Evolutionary conservation across 2,113 vertebrate genomes (phyloP).

Genomic region (Coregonus clupeaformis): DNA sequence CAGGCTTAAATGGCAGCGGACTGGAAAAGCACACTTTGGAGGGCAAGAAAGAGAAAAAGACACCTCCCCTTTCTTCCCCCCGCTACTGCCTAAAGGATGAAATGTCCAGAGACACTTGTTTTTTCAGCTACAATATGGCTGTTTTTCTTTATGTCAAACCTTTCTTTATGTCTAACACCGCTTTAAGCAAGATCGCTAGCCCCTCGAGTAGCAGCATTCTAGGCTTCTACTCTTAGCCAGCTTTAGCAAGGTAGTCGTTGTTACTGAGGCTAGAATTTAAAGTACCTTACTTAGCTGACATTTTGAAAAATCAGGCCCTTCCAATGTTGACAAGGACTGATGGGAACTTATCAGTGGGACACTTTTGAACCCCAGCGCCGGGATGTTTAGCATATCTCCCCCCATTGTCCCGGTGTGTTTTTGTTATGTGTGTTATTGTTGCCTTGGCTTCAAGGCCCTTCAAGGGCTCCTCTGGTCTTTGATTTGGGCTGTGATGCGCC

Average conservation of each 20-base stretch:
- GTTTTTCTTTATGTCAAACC: conserved; percentile 35
- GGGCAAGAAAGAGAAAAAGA: conserved; percentile 42
- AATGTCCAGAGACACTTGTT: conserved; percentile 56
- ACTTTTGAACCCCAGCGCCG: conserved; percentile 45
- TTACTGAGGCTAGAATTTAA: neutral
- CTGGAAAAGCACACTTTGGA: conserved; percentile 77
- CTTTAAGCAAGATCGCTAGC: neutral
- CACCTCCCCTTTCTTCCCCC: conserved; percentile 24
- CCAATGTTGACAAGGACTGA: conserved; percentile 45
- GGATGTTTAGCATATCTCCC: conserved; percentile 61
- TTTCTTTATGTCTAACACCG: conserved; percentile 20
- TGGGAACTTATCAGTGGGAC: conserved; percentile 52
- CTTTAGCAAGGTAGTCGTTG: neutral
- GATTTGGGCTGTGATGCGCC: conserved; percentile 54
- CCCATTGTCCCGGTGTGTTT: conserved; percentile 50
- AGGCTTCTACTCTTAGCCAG: neutral
- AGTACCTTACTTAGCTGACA: neutral
- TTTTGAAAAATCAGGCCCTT: conserved; percentile 28
- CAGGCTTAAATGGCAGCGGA: conserved; percentile 83
- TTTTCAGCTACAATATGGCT: conserved; percentile 25
- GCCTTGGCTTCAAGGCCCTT: conserved; percentile 55
- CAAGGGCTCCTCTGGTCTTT: conserved; percentile 52
- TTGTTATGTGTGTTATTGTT: conserved; percentile 60
- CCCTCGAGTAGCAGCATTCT: neutral
- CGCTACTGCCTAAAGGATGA: conserved; percentile 45